Base-by-base conservation (phyloP, 2,113 vertebrate genomes). In the Ceratotherium simum region DNA sequence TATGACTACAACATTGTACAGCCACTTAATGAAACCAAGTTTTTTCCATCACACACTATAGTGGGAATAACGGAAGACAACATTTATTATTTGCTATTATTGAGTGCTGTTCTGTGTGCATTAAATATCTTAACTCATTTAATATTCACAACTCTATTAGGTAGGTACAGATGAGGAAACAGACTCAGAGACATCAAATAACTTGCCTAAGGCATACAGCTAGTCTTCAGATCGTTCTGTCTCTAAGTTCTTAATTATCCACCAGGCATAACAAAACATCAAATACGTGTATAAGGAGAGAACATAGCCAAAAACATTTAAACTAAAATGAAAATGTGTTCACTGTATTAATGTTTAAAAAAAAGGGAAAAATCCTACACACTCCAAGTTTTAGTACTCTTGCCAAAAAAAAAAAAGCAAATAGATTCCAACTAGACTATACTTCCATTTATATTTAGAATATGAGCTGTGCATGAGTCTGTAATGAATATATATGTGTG, bases 381-480 rank as follows among this genome's bases (percentile, higher is more conserved):
- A 95, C 69, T 97, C 96, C 97, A 98, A 96, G 67, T 90, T 96
- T 91, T 64, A 93, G 79, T 96, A 56, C 13, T 89, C 89, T 91
- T 97, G 97, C 98, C 97, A 98, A 96, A 82, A 79, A 84, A 13
- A 10, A 94, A 73, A 62, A 89, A 91, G 54, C 46, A 89, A 96
- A 93, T 9, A 67, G 42, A 97, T 96, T 97, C 96, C 95, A 98
- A 97, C 72, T 85, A 82, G 75, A 88, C 90, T 96, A 97, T 96
- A 97, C 85, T 96, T 93, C 56, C 92, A 97, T 94, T 97, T 98
- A 98, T 97, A 97, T 97, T 97, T 91, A 96, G 95, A 97, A 94
- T 84, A 91, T 67, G 73, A 97, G 73, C 91, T 93, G 54, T 21
- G 91, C 20, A 67, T 87, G 87, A 48, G 65, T 88, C 78, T 83